Percentiles rank a stretch among this genome's conserved stretches.
phyloP scores from a whole-genome alignment of 2,888 invertebrate genomes.

The Leptinotarsa peninsularis region DNA sequence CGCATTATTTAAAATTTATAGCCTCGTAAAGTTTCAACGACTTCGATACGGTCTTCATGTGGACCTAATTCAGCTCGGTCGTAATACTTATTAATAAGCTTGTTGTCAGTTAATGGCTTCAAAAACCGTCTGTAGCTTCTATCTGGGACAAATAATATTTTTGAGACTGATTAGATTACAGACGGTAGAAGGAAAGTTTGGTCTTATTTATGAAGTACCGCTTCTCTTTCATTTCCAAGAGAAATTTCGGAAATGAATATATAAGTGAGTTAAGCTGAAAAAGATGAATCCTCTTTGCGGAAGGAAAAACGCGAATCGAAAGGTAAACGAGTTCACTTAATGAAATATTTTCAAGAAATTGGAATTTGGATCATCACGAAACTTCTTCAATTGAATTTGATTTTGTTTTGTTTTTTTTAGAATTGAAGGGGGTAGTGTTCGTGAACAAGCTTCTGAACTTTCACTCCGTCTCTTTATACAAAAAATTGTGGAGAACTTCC shows the following conservation, averaged over 20 bases:
- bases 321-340: too few relatives aligned
- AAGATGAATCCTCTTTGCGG: not conserved
- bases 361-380: too few relatives aligned
- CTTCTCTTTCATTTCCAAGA: not conserved
- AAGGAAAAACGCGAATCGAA: not conserved
- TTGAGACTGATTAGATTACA: not conserved
- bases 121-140: not conserved
- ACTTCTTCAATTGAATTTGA: too few relatives aligned
- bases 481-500: too few relatives aligned
- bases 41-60: not conserved
- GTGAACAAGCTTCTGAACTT: too few relatives aligned
- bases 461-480: too few relatives aligned
- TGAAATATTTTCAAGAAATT: too few relatives aligned
- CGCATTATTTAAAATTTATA: not conserved
- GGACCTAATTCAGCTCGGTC: not conserved
- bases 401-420: too few relatives aligned
- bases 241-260: not conserved
- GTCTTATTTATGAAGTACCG: not conserved
- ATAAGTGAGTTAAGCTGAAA: not conserved
- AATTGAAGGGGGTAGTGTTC: too few relatives aligned
- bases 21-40: not conserved
- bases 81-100: conserved; percentile 5
- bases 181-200: not conserved
- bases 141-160: not conserved
- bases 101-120: not conserved